These are phyloP conservation scores for Sebastes taczanowskii DNA, from an alignment of 2,797 vertebrate species.

Conservation along the genomic window DNA sequence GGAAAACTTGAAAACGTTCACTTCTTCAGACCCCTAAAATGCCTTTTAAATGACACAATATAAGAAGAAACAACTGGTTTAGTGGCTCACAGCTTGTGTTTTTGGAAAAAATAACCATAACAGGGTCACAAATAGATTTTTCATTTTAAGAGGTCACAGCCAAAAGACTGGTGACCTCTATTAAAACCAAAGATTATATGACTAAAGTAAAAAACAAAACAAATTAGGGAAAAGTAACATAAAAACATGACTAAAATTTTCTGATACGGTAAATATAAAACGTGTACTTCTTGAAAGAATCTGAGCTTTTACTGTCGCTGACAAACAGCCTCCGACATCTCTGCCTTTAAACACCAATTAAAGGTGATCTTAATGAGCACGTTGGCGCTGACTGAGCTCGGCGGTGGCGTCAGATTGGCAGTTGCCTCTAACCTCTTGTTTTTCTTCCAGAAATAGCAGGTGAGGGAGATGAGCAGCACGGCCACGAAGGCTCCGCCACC, in stretches of 20 bases:
- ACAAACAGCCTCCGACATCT: conserved; percentile 5
- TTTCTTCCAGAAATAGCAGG: conserved; percentile 99
- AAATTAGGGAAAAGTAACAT: not conserved
- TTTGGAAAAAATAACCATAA: not conserved
- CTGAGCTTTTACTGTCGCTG: not conserved
- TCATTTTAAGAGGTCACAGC: not conserved
- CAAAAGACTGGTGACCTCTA: not conserved
- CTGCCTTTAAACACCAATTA: not conserved
- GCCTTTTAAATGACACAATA: not conserved
- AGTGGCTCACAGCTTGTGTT: not conserved
- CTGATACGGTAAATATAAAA: not conserved
- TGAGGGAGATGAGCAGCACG: conserved; percentile 91
- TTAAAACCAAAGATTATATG: not conserved
- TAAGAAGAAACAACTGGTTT: not conserved
- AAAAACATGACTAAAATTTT: not conserved
- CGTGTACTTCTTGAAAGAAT: not conserved
- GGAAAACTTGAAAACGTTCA: not conserved
- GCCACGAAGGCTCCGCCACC: conserved; percentile 90
- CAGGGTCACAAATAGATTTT: not conserved
- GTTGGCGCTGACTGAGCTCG: not conserved
- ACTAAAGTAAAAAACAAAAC: not conserved
- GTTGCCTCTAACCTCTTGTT: conserved; percentile 90
- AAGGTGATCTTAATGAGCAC: conserved; percentile 7
- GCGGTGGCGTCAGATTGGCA: not conserved
- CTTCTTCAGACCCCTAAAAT: not conserved